phyloP scores from a whole-genome alignment of 2,113 vertebrate species.

The Bubo bubo region DNA sequence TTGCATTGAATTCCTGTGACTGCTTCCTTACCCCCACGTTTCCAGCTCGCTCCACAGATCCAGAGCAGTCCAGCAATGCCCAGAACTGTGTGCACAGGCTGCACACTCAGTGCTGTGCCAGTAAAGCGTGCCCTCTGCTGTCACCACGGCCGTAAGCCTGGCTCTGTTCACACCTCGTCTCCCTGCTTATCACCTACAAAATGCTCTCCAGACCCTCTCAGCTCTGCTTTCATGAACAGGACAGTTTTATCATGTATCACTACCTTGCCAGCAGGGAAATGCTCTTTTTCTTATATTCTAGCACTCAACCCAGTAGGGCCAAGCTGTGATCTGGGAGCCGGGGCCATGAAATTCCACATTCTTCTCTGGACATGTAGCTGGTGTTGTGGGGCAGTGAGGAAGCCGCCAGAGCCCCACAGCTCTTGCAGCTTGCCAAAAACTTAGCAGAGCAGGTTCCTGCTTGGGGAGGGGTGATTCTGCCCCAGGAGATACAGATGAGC shows the following conservation, averaged over 20 bases:
- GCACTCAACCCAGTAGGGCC: fast-evolving
- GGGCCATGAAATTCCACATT: background rate
- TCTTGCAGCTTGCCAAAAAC: background rate
- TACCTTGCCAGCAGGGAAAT: background rate
- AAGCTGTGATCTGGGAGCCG: background rate
- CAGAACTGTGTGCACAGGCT: background rate
- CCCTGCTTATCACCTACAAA: background rate
- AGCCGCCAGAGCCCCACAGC: background rate
- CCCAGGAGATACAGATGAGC: background rate
- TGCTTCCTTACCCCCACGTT: background rate
- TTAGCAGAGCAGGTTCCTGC: background rate
- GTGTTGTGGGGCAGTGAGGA: background rate
- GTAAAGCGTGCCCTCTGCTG: conserved; percentile 56
- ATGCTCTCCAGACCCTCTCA: background rate
- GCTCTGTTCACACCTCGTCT: fast-evolving
- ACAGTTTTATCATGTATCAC: background rate
- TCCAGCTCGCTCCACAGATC: background rate
- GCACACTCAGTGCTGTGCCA: background rate
- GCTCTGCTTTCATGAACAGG: background rate
- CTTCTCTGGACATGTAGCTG: background rate
- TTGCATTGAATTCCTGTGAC: background rate
- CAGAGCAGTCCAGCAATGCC: background rate
- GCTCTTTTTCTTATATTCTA: background rate
- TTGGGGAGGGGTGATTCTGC: background rate
- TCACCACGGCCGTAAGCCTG: fast-evolving